Base-by-base conservation (phyloP, 2,797 vertebrate genomes). In the Neostethus bicornis region DNA sequence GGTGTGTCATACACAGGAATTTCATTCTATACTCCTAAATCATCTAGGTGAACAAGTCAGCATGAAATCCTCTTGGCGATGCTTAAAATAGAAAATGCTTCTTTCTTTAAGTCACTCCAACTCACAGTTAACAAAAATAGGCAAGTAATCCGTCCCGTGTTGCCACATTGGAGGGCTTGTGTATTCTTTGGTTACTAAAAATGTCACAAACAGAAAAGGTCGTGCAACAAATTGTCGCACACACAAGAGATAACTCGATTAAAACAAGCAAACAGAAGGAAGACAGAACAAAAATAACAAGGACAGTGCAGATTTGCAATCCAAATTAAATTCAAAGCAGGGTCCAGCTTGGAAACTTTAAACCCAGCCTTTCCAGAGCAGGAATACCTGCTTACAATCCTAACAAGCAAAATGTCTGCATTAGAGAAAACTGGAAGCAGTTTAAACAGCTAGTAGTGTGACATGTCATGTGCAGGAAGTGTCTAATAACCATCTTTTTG, bases 291-390 rank as follows among this genome's bases (percentile, higher is more conserved):
- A 24, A 56, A 51, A 43, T 24, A 29, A 24, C 24, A 7, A 3
- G 11, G 43, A 69, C 39, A 0, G 50, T 11, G 1, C 48, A 59
- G 37, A 87, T 92, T 91, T 93, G 88, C 87, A 89, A 90, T 77
- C 58, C 85, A 90, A 91, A 90, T 51, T 49, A 79, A 51, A 92
- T 85, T 86, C 90, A 92, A 92, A 92, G 71, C 69, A 85, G 81
- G 46, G 57, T 57, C 54, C 32, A 23, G 44, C 13, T 48, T 37
- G 28, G 67, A 50, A 58, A 45, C 55, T 46, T 47, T 48, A 23
- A 72, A 56, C 61, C 23, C 31, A 58, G 61, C 35, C 48, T 52
- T 32, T 49, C 16, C 70, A 20, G 29, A 61, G 66, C 49, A 49
- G 39, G n/a, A 16, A 17, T 14, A 23, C 24, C 54, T 38, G 57